These are phyloP conservation scores for Chelonia mydas DNA, from an alignment of 2,797 vertebrate genomes.

Conservation along the genomic window DNA sequence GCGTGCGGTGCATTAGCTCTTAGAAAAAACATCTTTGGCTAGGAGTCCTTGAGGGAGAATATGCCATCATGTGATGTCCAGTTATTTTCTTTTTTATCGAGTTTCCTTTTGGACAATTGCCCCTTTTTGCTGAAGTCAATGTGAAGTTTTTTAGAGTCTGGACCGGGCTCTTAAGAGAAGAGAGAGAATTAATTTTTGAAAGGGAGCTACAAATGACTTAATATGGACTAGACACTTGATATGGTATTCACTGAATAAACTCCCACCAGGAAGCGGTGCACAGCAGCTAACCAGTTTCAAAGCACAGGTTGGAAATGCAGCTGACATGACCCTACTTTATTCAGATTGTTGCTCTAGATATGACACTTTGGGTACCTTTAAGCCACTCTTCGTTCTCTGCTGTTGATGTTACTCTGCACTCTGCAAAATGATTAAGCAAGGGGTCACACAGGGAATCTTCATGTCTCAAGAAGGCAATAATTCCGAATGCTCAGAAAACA, in stretches of 20 bases:
- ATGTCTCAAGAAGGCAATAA: background rate
- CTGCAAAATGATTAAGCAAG: background rate
- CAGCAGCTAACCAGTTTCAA: background rate
- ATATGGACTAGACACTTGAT: background rate
- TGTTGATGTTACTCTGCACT: background rate
- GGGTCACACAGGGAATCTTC: conserved; percentile 12
- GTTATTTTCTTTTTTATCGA: background rate
- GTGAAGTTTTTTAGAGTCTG: background rate
- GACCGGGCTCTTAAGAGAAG: background rate
- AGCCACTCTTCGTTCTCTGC: background rate
- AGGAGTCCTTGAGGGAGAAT: background rate
- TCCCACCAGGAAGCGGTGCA: background rate
- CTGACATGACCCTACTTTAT: background rate
- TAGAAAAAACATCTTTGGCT: background rate
- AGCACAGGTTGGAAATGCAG: background rate
- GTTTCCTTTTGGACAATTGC: background rate
- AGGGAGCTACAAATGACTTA: background rate
- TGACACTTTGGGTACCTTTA: background rate
- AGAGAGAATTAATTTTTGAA: background rate
- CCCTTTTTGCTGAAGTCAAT: background rate
- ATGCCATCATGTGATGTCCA: background rate
- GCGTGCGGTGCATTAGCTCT: background rate
- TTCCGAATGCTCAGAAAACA: background rate
- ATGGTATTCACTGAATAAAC: background rate
- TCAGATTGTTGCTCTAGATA: background rate